phyloP scores from a whole-genome alignment of 1,140 invertebrate species.

The Panonychus citri region DNA sequence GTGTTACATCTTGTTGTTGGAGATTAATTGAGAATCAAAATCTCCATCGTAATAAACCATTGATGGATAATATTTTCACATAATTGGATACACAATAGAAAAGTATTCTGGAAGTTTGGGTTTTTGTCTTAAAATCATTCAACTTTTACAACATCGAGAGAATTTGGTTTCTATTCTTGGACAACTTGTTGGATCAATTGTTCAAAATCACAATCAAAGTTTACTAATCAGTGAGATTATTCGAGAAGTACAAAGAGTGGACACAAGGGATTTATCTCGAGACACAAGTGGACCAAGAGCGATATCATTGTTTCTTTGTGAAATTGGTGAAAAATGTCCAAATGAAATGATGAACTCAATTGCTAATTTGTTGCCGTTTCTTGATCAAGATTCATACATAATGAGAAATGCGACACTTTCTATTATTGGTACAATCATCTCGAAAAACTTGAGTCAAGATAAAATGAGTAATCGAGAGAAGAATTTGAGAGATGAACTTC shows the following conservation, averaged over 20 bases:
- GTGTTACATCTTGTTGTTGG: slow-evolving; percentile 41
- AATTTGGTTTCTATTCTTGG: slow-evolving; percentile 39
- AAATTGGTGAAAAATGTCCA: slow-evolving; percentile 37
- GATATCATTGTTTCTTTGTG: slow-evolving; percentile 40
- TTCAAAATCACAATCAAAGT: slow-evolving; percentile 34
- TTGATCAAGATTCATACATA: slow-evolving; percentile 41
- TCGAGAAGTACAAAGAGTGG: slow-evolving; percentile 38
- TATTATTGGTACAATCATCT: slow-evolving; percentile 47
- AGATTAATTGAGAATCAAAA: slow-evolving; percentile 41
- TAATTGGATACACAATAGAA: slow-evolving; percentile 53
- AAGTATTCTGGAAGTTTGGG: slow-evolving; percentile 49
- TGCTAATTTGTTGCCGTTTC: slow-evolving; percentile 28
- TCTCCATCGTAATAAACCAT: slow-evolving; percentile 29
- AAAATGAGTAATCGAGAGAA: slow-evolving; percentile 38
- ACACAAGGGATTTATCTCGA: slow-evolving; percentile 27
- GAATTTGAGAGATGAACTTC: slow-evolving; percentile 38
- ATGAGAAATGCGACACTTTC: slow-evolving; percentile 54
- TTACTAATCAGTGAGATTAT: slow-evolving; percentile 43
- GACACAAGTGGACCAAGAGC: slow-evolving; percentile 33
- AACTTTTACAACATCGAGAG: slow-evolving; percentile 49
- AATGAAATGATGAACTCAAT: slow-evolving; percentile 37
- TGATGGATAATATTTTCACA: slow-evolving; percentile 45
- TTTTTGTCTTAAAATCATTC: slow-evolving; percentile 24
- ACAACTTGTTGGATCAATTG: slow-evolving; percentile 36
- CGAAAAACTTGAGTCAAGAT: slow-evolving; percentile 40